phyloP scores from a whole-genome alignment of 2,113 vertebrate genomes.

The Tauraco erythrolophus region DNA sequence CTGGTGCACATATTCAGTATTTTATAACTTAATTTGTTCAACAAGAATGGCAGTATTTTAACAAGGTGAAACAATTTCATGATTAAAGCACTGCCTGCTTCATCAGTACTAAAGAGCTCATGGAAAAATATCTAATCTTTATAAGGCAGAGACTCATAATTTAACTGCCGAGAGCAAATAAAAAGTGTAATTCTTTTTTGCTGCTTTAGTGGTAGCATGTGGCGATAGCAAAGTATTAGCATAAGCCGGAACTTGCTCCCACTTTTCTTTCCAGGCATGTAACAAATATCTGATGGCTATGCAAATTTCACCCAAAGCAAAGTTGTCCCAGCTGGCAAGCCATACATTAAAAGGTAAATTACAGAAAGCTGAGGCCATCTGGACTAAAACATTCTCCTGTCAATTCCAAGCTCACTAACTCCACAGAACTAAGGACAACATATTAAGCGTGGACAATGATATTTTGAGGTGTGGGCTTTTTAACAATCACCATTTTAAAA shows the following conservation, averaged over 20 bases:
- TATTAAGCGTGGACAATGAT: background rate
- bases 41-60: conserved; percentile 49
- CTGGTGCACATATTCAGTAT: conserved; percentile 52
- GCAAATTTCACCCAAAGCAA: conserved; percentile 64
- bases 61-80: conserved; percentile 67
- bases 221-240: conserved; percentile 40
- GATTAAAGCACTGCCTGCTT: conserved; percentile 57
- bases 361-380: conserved; percentile 39
- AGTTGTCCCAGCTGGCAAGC: conserved; percentile 64
- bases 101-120: conserved; percentile 26
- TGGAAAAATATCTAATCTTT: conserved; percentile 57
- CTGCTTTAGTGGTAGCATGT: conserved; percentile 38
- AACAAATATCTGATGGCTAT: conserved; percentile 65
- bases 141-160: conserved; percentile 5
- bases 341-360: conserved; percentile 70
- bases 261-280: conserved; percentile 64
- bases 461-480: conserved; percentile 9
- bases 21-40: conserved; percentile 73
- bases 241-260: conserved; percentile 48
- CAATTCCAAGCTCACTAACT: conserved; percentile 48
- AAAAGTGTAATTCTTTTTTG: conserved; percentile 34
- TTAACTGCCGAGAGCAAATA: conserved; percentile 33
- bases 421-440: background rate
- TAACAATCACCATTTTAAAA: background rate
- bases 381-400: conserved; percentile 37